Evolutionary conservation across 2,888 invertebrate genomes (phyloP), one percentile per base, ranked within the genome.

Genomic region (Chaetogeoica ovagalla): DNA sequence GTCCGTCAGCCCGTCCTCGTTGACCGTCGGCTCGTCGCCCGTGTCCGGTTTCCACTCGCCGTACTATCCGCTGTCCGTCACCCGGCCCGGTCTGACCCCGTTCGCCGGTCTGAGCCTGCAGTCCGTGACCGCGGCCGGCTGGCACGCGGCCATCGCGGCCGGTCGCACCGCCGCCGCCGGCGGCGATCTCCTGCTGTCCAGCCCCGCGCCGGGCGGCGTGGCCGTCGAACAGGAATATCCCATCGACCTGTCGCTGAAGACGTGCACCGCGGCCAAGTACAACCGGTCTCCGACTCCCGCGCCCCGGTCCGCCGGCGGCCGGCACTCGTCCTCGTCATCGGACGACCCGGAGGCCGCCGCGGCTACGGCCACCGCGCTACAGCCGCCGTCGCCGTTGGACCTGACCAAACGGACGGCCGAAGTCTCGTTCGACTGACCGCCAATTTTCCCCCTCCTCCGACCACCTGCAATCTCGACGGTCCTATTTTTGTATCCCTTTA

Each of bases 221-320:
- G 86, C 87, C 55, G 85, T 86, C 39, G 87, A 87, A 65, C 89
- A 89, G 83, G 88, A 89, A 66, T 86, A 87, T 71, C 87, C 87
- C 23, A 88, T 88, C 77, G 87, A 88, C 83, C 84, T 87, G n/a
- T 87, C 87, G 81, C 84, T 87, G 13, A 85, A 86, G 57, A 84
- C 82, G 30, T 30, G 30, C n/a, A 55, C 43, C 43, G 43, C 70
- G 30, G 63, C 70, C 68, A 81, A 72, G 63, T 72, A 66, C 73
- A 55, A 69, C 70, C 52, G 77, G 37, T 70, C 77, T 55, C 77
- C 77, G 48, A 30, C 52, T 19, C 77, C 62, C 23, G 52, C 63
- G 37, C 62, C 77, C 7, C 62, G 55, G 9, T 62, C 77, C 8
- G 74, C 70, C 62, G 70, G 69, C 15, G 43, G 62, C 8, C 70